These are phyloP conservation scores for Paragorgia papillata DNA, from an alignment of 92 coral and sea anemone species.

Conservation along the genomic window DNA sequence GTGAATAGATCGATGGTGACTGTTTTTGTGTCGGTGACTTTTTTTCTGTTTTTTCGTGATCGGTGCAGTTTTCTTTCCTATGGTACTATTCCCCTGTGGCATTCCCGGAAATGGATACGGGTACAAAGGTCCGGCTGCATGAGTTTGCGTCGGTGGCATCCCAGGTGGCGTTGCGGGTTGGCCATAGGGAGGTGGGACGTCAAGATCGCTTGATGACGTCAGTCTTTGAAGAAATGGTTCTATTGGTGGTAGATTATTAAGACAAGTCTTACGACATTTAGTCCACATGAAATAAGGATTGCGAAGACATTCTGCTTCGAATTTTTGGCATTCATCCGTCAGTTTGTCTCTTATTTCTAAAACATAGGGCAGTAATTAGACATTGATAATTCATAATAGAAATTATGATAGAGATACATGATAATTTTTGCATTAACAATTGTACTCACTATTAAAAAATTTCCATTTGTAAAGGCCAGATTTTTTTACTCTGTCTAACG, in stretches of 20 bases:
- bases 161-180: conserved; percentile 9
- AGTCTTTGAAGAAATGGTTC: conserved; percentile 29
- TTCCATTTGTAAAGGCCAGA: background rate
- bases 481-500: no score
- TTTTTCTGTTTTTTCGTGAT: background rate
- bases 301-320: conserved; percentile 39
- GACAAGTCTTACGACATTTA: conserved; percentile 26
- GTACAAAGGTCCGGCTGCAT: conserved; percentile 10
- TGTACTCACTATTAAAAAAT: no score
- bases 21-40: no score
- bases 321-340: background rate
- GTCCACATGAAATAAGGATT: conserved; percentile 47
- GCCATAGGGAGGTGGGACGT: conserved; percentile 3
- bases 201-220: background rate
- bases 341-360: conserved; percentile 26
- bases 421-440: no score
- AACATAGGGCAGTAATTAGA: no score
- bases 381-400: no score
- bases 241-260: conserved; percentile 26
- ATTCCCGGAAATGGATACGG: conserved; percentile 12
- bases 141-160: background rate
- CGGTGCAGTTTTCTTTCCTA: conserved; percentile 26
- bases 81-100: background rate
- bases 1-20: no score
- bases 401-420: no score